Evolutionary conservation across 2,888 invertebrate genomes (phyloP), one percentile per base, ranked within the genome.

Genomic region (Chaetogeoica ovagalla): DNA sequence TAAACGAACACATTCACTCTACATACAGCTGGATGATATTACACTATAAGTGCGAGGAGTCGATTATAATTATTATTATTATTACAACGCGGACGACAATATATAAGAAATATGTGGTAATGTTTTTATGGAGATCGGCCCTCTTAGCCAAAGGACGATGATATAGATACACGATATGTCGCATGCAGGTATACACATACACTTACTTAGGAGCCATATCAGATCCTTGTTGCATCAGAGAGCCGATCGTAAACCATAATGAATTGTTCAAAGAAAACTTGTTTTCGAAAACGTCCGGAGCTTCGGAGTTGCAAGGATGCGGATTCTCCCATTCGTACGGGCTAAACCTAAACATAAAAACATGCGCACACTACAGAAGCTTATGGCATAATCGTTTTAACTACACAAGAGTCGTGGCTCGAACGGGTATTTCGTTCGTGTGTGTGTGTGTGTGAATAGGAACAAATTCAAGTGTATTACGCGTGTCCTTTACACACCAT

Each of bases 311-410:
- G 89, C 93, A 93, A 86, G 92, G 92, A 89, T 93, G 91, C 84
- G 94, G 93, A 89, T 92, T 93, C 89, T 94, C 93, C 94, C 94
- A 94, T 90, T 96, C 96, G 89, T 95, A 95, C 85, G 96, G 95
- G 88, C 93, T 94, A 90, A 93, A 92, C 90, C 95, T 93, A 89
- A 76, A 81, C 57, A 69, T 52, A 69, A 48, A 55, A 81, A 62
- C 65, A 57, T 65, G 65, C 66, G 59, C 43, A 68, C 15, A 43
- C 75, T 76, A 68, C 75, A 68, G 15, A 43, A 43, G n/a, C 75
- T 76, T 13, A 57, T 39, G 2, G 30, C 15, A 19, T 55, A 39
- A 6, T 30, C 30, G 4, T 30, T 30, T 30, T 30, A 30, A 30
- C 30, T 30, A 30, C 30, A 30, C 30, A 30, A n/a, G 4, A 11